A percentile compares a stretch with the other conserved stretches of the same genome.
Evolutionary conservation across 2,113 vertebrate genomes (phyloP).

Genomic region (Deroptyus accipitrinus): DNA sequence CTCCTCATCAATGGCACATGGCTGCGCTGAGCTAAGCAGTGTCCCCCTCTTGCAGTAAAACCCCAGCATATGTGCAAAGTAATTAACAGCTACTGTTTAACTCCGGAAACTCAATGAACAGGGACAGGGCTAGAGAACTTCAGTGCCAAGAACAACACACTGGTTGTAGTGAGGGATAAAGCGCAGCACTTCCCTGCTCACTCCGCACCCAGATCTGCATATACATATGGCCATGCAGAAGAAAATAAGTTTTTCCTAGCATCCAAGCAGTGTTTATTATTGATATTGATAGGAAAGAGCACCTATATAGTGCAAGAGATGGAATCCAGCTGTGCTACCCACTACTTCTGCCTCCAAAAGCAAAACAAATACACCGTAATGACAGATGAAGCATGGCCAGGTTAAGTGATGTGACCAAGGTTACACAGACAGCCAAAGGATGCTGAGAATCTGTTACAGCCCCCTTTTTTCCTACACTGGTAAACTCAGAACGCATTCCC

Average conservation of each 20-base stretch:
- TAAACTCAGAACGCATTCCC: background rate
- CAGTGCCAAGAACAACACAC: background rate
- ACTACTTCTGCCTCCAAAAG: background rate
- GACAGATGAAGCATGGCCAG: background rate
- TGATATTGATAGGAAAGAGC: background rate
- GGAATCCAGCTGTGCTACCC: background rate
- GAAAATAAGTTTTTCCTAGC: background rate
- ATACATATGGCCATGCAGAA: rapidly evolving
- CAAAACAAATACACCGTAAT: background rate
- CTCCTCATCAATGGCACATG: background rate
- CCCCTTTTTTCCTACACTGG: background rate
- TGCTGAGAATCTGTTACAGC: background rate
- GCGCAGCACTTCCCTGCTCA: rapidly evolving
- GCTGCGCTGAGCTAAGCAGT: conserved; percentile 4
- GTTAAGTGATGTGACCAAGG: background rate
- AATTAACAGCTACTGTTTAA: background rate
- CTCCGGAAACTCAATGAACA: background rate
- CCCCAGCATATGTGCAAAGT: background rate
- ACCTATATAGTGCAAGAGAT: background rate
- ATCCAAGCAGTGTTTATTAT: background rate
- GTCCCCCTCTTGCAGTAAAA: background rate
- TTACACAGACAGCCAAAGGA: background rate
- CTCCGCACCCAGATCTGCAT: background rate
- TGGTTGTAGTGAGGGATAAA: background rate
- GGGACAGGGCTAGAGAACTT: background rate